phyloP scores from a whole-genome alignment of 2,797 vertebrate species.

The Megaceryle alcyon region DNA sequence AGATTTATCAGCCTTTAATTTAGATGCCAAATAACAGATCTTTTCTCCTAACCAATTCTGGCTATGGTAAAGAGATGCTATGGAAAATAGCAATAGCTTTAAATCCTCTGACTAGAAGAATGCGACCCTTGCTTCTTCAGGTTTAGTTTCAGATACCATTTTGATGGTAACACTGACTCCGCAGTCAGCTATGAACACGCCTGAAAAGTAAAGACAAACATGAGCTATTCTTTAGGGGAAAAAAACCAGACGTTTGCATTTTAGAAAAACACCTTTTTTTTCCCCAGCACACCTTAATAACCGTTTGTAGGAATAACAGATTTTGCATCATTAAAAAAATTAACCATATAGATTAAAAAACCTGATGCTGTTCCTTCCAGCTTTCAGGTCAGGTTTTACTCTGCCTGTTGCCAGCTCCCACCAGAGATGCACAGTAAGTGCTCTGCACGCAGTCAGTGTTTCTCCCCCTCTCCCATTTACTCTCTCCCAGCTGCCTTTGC shows the following conservation, averaged over 20 bases:
- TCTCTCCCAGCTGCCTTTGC: constrained; percentile 12
- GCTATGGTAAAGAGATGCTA: not conserved
- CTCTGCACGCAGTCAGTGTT: not conserved
- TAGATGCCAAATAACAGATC: not conserved
- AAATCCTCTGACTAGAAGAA: not conserved
- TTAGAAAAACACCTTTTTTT: not conserved
- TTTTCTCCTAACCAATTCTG: not conserved
- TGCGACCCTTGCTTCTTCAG: not conserved
- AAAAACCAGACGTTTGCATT: not conserved
- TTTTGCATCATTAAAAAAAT: not conserved
- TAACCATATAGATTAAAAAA: not conserved
- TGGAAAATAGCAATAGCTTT: not conserved
- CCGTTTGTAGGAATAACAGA: not conserved
- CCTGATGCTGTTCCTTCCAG: not conserved
- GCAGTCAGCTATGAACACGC: not conserved
- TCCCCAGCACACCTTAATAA: not conserved
- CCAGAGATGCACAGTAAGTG: not conserved
- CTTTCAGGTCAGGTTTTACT: not conserved
- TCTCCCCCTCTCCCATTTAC: not conserved
- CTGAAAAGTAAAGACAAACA: constrained; percentile 6
- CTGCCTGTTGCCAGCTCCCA: not conserved
- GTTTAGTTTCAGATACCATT: not conserved
- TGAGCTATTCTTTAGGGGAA: not conserved
- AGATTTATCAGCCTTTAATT: not conserved
- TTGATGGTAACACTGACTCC: not conserved